phyloP scores from a whole-genome alignment of 2,888 invertebrate genomes.

The Archips xylosteana region DNA sequence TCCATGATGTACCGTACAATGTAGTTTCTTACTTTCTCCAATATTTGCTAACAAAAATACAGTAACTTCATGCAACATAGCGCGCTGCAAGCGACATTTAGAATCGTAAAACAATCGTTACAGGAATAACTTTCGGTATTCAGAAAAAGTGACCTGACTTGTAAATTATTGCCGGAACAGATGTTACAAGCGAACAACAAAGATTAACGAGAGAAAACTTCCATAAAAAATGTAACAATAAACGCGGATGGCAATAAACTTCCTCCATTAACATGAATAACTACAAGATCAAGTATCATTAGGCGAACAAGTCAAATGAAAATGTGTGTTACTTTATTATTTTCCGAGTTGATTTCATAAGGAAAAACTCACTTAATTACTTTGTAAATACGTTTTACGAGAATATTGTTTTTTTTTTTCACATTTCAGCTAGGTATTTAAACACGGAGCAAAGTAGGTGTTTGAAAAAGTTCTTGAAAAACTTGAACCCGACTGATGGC shows the following conservation, averaged over 20 bases:
- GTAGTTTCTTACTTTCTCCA: neutral
- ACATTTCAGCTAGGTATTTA: neutral
- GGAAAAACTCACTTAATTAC: neutral
- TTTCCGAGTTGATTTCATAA: neutral
- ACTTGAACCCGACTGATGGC: too few species aligned
- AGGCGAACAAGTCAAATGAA: slow-evolving; percentile 12
- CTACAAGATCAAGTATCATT: slow-evolving; percentile 39
- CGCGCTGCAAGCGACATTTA: slow-evolving; percentile 20
- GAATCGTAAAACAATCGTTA: slow-evolving; percentile 47
- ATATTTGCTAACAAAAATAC: neutral
- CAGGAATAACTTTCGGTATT: slow-evolving; percentile 52
- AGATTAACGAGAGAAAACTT: slow-evolving; percentile 68
- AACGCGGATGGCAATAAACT: slow-evolving; percentile 49
- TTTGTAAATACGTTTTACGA: neutral
- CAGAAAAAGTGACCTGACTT: slow-evolving; percentile 60
- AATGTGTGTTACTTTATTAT: neutral
- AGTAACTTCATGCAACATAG: slow-evolving; percentile 7
- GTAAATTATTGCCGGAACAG: slow-evolving; percentile 74
- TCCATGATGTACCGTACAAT: too few species aligned
- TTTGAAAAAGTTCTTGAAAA: too few species aligned
- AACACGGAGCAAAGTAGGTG: neutral
- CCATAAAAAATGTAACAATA: slow-evolving; percentile 60
- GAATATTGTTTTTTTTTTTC: slow-evolving; percentile 1
- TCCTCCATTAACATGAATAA: slow-evolving; percentile 44
- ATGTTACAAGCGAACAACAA: slow-evolving; percentile 70